Evolutionary conservation across 1,140 invertebrate species (phyloP).

Genomic region (Bombus confusus): DNA sequence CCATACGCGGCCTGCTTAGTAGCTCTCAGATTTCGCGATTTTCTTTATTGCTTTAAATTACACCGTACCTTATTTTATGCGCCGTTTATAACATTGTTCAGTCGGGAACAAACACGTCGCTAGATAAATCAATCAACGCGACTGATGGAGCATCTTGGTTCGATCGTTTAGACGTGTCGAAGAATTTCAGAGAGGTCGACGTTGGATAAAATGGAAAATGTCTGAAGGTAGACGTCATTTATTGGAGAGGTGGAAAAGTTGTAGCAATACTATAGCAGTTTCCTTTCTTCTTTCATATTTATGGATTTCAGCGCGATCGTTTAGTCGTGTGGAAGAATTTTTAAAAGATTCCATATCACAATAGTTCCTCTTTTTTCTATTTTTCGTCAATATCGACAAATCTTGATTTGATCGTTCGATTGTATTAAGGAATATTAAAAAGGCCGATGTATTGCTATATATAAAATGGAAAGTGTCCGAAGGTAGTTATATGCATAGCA

Average conservation of each 20-base stretch:
- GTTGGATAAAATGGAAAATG: neutral
- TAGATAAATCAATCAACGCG: conserved; percentile 14
- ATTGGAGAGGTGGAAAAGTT: neutral
- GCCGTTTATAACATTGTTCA: conserved; percentile 11
- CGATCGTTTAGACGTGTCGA: neutral
- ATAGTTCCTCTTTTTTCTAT: no score
- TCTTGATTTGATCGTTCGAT: neutral
- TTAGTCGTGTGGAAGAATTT: neutral
- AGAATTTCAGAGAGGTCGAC: neutral
- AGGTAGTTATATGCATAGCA: neutral
- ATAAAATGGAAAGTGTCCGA: no score
- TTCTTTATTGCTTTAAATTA: conserved; percentile 49
- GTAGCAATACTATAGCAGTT: neutral
- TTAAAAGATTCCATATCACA: no score
- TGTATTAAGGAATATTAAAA: neutral
- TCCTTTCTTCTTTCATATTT: neutral
- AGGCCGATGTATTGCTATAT: neutral
- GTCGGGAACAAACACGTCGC: neutral
- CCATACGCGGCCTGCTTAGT: conserved; percentile 25
- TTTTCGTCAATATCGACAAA: neutral
- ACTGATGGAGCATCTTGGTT: neutral
- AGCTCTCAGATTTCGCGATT: conserved; percentile 49
- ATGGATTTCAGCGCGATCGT: neutral
- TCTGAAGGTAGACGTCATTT: neutral
- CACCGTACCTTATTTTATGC: conserved; percentile 24